Conservation (phyloP, 2,113 vertebrate species). For the Callithrix jacchus region DNA sequence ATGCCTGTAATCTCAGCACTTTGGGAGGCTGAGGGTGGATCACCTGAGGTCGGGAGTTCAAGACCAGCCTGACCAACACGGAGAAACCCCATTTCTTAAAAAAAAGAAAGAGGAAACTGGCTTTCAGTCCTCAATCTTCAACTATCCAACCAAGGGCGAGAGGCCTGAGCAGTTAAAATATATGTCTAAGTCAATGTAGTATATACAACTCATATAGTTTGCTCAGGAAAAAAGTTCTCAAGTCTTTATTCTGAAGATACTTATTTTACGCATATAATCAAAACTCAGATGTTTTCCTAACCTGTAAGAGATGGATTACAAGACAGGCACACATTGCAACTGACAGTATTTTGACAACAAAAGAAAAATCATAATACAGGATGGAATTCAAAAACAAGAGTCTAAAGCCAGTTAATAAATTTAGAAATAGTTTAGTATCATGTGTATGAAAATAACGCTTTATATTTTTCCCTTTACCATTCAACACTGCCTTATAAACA, state of each 20-base stretch:
- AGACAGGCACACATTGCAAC: not conserved
- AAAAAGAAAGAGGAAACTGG: not conserved
- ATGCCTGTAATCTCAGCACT: no score
- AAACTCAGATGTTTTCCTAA: not conserved
- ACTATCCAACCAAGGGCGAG: not conserved
- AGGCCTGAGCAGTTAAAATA: not conserved
- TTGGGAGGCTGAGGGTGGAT: no score
- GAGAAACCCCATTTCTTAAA: no score
- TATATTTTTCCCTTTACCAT: not conserved
- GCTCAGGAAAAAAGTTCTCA: not conserved
- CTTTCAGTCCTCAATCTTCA: not conserved
- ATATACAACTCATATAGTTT: not conserved
- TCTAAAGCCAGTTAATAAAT: not conserved
- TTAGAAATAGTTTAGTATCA: not conserved
- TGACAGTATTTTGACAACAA: not conserved
- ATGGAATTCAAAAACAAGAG: not conserved
- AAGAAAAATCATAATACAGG: not conserved
- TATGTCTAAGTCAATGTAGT: not conserved
- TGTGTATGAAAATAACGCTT: not conserved
- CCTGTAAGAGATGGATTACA: not conserved
- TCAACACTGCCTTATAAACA: not conserved
- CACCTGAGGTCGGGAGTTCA: no score
- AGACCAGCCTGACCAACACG: no score
- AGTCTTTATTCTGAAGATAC: not conserved
- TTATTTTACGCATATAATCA: conserved; percentile 9